Evolutionary conservation across 2,797 vertebrate genomes (phyloP), one percentile per base, ranked within the genome.

Genomic region (Parauchenoglanis ngamensis): DNA sequence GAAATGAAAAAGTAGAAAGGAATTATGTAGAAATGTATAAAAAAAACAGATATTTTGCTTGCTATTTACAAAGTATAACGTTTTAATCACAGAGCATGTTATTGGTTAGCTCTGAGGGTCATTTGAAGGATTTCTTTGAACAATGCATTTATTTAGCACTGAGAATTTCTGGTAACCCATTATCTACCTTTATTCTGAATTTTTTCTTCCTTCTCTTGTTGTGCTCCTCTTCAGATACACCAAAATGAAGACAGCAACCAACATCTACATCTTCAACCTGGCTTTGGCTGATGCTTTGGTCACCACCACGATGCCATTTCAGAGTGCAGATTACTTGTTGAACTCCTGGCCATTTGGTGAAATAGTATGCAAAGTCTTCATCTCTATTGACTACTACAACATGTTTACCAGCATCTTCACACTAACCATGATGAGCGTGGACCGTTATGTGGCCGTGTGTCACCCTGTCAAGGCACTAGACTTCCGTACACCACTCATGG

Each of bases 401-500:
- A 99, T 99, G 98, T 99, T 99, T 89, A 99, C 97, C 90, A 99
- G 98, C 90, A 99, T 99, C 90, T 98, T 99, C 93, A 99, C 98
- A 0, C 94, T 99, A 92, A 99, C 98, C 90, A 99, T 99, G 98
- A 99, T 99, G 98, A 99, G 98, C 0, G 97, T 99, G 85, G 98
- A 99, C 86, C 96, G 98, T n/a, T 99, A 99, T 67, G 97, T 99
- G 88, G 98, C 98, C 0, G 98, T 99, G 84, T 99, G 98, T 90
- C 98, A 99, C 91, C 98, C 98, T 0, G 97, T 99, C 87, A 98
- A 98, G 87, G 98, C 98, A 11, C 92, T 99, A 92, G 98, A 99
- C 91, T 98, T 99, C 91, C 98, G 98, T 63, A 99, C 98, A 0
- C 98, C 98, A 0, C 90, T 97, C 84, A 99, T 99, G 89, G 98